Conservation (phyloP, 2,797 vertebrate species). For the Artibeus jamaicensis region DNA sequence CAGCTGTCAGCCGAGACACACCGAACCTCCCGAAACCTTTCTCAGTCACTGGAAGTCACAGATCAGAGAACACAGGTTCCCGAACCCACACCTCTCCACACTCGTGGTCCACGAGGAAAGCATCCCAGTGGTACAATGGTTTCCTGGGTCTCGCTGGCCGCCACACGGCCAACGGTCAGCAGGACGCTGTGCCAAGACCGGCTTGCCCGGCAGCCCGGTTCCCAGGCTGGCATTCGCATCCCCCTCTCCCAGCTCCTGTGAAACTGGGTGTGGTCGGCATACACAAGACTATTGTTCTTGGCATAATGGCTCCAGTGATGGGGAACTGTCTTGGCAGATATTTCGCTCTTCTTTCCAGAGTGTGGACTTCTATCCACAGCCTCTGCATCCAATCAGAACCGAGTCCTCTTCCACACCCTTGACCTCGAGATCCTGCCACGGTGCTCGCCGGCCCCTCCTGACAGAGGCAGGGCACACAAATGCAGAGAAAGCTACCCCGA, state of each 20-base stretch:
- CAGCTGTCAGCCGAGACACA: background rate
- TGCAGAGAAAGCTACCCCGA: background rate
- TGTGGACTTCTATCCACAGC: conserved; percentile 48
- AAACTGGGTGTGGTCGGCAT: conserved; percentile 31
- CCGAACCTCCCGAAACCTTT: background rate
- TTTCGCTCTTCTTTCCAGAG: conserved; percentile 50
- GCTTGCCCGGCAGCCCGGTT: background rate
- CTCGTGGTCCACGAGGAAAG: fast-evolving
- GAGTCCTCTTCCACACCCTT: background rate
- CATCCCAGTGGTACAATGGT: fast-evolving
- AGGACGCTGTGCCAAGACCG: background rate
- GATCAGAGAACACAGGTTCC: background rate
- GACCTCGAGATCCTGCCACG: fast-evolving
- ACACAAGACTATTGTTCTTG: conserved; percentile 75
- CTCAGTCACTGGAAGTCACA: conserved; percentile 6
- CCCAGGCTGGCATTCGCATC: conserved; percentile 63
- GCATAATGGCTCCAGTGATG: conserved; percentile 69
- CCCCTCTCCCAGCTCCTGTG: background rate
- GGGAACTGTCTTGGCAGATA: conserved; percentile 40
- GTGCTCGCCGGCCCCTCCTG: fast-evolving
- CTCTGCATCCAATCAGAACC: background rate
- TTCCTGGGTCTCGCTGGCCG: background rate
- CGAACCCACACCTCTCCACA: background rate
- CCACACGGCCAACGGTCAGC: background rate
- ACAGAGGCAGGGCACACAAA: background rate